These are phyloP conservation scores for Drosophila setosimentum DNA, from an alignment of 2,888 invertebrate genomes.

Conservation along the genomic window DNA sequence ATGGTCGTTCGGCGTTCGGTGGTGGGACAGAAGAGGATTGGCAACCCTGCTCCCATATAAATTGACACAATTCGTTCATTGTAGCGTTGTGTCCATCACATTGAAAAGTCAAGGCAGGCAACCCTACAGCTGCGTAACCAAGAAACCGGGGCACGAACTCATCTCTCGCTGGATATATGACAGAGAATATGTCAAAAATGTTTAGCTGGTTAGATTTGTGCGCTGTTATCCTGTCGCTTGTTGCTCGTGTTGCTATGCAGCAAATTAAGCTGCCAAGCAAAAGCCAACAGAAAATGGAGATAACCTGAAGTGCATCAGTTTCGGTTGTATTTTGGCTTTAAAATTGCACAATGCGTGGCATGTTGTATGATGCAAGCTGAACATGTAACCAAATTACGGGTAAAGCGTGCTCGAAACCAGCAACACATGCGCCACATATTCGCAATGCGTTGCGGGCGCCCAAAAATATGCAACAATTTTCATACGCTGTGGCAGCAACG, in stretches of 20 bases:
- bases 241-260: conserved; percentile 22
- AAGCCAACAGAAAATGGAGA: neutral
- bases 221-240: conserved; percentile 19
- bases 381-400: conserved; percentile 69
- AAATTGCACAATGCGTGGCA: conserved; percentile 34
- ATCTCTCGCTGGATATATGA: conserved; percentile 29
- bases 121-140: conserved; percentile 25
- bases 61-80: conserved; percentile 65
- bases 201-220: conserved; percentile 47
- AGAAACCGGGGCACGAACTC: neutral
- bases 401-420: conserved; percentile 30
- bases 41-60: conserved; percentile 50
- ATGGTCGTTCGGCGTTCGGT: conserved; percentile 7
- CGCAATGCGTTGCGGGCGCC: conserved; percentile 31
- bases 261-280: conserved; percentile 45
- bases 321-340: conserved; percentile 22
- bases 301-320: neutral
- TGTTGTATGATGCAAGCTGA: conserved; percentile 42
- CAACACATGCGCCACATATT: conserved; percentile 68
- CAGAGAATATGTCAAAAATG: conserved; percentile 62
- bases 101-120: conserved; percentile 57
- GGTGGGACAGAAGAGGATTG: too few relatives aligned
- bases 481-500: conserved; percentile 25
- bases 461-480: conserved; percentile 77
- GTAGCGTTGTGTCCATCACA: conserved; percentile 42